phyloP scores from a whole-genome alignment of 2,888 invertebrate species.

The Peribatodes rhomboidaria region DNA sequence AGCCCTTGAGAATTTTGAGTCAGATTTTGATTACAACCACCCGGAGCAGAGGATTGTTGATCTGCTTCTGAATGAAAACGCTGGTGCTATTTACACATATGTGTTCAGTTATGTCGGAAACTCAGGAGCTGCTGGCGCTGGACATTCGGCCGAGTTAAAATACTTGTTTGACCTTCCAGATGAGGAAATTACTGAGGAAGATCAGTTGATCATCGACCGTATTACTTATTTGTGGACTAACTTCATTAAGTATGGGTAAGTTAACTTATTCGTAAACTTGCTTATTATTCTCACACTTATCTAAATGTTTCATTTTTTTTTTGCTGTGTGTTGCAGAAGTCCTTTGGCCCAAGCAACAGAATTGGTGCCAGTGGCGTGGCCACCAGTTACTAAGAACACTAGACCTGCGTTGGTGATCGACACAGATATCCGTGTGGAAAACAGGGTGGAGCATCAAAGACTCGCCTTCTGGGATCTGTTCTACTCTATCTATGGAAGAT shows the following conservation, averaged over 20 bases:
- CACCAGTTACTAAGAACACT: slow-evolving; percentile 56
- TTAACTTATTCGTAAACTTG: too few relatives aligned
- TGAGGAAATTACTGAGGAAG: slow-evolving; percentile 54
- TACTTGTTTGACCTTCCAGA: slow-evolving; percentile 66
- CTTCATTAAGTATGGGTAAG: slow-evolving; percentile 79
- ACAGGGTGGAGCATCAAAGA: slow-evolving; percentile 67
- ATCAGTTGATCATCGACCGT: slow-evolving; percentile 64
- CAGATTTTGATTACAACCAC: slow-evolving; percentile 73
- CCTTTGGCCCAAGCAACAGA: slow-evolving; percentile 67
- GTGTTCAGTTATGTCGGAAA: slow-evolving; percentile 70
- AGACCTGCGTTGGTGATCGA: slow-evolving; percentile 74
- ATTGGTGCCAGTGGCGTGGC: slow-evolving; percentile 68
- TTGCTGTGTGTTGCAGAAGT: slow-evolving; percentile 57
- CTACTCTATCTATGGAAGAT: slow-evolving; percentile 67
- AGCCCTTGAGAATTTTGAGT: slow-evolving; percentile 68
- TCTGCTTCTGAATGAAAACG: slow-evolving; percentile 66
- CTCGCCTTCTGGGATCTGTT: slow-evolving; percentile 82
- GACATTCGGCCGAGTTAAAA: slow-evolving; percentile 68
- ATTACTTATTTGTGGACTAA: slow-evolving; percentile 75
- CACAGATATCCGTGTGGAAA: slow-evolving; percentile 60
- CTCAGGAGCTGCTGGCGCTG: slow-evolving; percentile 57
- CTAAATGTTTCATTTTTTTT: not conserved
- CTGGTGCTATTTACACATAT: slow-evolving; percentile 71
- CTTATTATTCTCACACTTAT: too few relatives aligned
- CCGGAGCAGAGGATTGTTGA: slow-evolving; percentile 70